These are phyloP conservation scores for Poecilus cupreus DNA, from an alignment of 2,888 invertebrate genomes.

Conservation along the genomic window DNA sequence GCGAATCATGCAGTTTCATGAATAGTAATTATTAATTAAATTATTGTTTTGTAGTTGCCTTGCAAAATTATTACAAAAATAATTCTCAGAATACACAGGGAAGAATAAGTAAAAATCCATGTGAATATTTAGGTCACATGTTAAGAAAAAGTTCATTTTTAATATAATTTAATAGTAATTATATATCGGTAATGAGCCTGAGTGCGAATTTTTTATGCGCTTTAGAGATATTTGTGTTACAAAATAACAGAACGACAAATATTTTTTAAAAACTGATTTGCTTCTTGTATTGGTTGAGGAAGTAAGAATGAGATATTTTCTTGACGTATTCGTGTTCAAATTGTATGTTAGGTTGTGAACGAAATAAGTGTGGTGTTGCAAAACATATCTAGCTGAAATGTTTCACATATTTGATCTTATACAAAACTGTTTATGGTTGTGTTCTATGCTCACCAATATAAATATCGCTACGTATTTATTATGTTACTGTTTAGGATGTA, in stretches of 20 bases:
- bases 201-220: too few species aligned
- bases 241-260: too few species aligned
- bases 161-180: too few species aligned
- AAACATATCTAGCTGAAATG: slow-evolving; percentile 57
- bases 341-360: slow-evolving; percentile 58
- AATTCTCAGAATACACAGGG: background rate
- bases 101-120: too few species aligned
- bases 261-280: too few species aligned
- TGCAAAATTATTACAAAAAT: background rate
- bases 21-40: background rate
- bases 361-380: slow-evolving; percentile 59
- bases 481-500: slow-evolving; percentile 58
- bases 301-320: too few species aligned
- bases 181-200: too few species aligned
- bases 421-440: slow-evolving; percentile 57
- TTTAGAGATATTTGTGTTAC: too few species aligned
- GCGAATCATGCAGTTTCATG: background rate
- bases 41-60: background rate
- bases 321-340: slow-evolving; percentile 12
- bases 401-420: slow-evolving; percentile 58
- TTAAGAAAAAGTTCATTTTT: too few species aligned
- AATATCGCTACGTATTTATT: slow-evolving; percentile 58
- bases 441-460: slow-evolving; percentile 57
- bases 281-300: too few species aligned
- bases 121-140: too few species aligned